A percentile compares a stretch with the other conserved stretches of the same genome.
Evolutionary conservation across 2,113 vertebrate genomes (phyloP).

Genomic region (Neomonachus schauinslandi): DNA sequence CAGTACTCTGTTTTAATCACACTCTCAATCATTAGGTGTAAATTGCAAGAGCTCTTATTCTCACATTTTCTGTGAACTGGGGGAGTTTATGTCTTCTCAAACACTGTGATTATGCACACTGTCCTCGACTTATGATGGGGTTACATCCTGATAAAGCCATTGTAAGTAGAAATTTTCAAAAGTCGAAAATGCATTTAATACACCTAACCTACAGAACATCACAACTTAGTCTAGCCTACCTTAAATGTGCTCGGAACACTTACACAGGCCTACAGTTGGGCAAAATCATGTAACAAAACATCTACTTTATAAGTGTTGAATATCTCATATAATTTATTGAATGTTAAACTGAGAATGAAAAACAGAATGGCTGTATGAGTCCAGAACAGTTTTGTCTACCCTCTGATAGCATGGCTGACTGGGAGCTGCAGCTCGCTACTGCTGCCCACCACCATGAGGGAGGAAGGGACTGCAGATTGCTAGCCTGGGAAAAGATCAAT

Average conservation of each 20-base stretch:
- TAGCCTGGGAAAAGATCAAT: background rate
- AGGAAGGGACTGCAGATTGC: background rate
- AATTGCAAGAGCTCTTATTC: conserved; percentile 36
- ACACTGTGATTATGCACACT: background rate
- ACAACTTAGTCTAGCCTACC: background rate
- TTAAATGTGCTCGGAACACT: background rate
- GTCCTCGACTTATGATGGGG: background rate
- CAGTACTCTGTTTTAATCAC: conserved; percentile 17
- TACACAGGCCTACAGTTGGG: background rate
- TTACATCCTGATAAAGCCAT: background rate
- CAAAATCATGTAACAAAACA: background rate
- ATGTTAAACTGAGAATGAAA: background rate
- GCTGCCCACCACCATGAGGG: background rate
- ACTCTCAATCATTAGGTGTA: background rate
- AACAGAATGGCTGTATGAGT: background rate
- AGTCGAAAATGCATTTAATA: background rate
- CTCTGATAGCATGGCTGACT: background rate
- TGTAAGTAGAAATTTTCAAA: background rate
- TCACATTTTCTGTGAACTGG: conserved; percentile 20
- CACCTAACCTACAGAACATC: background rate
- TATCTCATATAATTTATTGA: background rate
- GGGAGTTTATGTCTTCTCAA: background rate
- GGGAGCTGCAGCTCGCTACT: background rate
- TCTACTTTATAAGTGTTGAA: background rate
- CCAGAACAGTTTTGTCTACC: background rate